Evolutionary conservation across 2,888 invertebrate species (phyloP).

Genomic region (Boloria selene): DNA sequence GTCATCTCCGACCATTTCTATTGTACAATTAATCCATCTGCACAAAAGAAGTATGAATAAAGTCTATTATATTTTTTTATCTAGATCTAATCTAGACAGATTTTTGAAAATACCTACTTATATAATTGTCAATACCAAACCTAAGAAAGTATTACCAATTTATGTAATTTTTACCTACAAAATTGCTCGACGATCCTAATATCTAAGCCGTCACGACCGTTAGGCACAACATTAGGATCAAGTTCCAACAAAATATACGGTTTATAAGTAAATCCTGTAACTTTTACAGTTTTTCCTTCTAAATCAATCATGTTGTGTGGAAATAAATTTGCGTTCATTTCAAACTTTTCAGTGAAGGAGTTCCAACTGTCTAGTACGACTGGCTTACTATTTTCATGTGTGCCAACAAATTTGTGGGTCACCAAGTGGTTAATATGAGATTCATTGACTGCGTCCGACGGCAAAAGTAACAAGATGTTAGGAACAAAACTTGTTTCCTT

Average conservation of each 20-base stretch:
- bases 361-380: slow-evolving; percentile 68
- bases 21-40: slow-evolving; percentile 75
- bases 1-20: slow-evolving; percentile 78
- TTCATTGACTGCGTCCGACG: slow-evolving; percentile 39
- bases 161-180: slow-evolving; percentile 60
- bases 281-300: slow-evolving; percentile 70
- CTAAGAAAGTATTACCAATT: no score
- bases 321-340: slow-evolving; percentile 61
- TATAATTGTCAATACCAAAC: no score
- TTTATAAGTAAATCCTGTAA: slow-evolving; percentile 83
- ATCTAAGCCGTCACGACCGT: slow-evolving; percentile 80
- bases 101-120: no score
- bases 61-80: no score
- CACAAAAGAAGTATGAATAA: slow-evolving; percentile 23
- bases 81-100: no score
- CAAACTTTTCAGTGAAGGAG: slow-evolving; percentile 57
- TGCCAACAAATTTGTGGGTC: slow-evolving; percentile 71
- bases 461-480: slow-evolving; percentile 60
- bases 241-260: slow-evolving; percentile 80
- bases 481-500: slow-evolving; percentile 60
- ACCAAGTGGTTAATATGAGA: slow-evolving; percentile 59
- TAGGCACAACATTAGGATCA: slow-evolving; percentile 52
- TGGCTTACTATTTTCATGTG: slow-evolving; percentile 49
- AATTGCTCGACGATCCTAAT: slow-evolving; percentile 75
- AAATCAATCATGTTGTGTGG: slow-evolving; percentile 75